These are phyloP conservation scores for Triplophysa siluroides DNA, from an alignment of 2,113 vertebrate species.

Conservation along the genomic window DNA sequence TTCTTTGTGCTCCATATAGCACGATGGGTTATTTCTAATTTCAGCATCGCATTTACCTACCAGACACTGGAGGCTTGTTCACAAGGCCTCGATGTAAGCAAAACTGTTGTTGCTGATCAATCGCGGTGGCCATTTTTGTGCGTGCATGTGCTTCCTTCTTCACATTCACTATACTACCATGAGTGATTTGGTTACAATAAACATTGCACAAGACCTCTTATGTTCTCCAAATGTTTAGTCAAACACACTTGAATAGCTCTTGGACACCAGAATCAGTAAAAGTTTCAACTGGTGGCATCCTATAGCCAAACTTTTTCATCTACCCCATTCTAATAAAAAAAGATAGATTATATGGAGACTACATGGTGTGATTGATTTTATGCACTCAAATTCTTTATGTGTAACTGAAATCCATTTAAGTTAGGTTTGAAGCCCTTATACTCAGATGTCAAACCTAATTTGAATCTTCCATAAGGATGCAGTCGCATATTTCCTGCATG, in stretches of 20 bases:
- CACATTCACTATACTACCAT: not conserved
- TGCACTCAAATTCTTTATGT: too few species aligned
- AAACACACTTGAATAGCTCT: not conserved
- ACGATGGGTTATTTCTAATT: conserved; percentile 36
- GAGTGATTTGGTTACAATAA: not conserved
- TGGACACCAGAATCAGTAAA: too few species aligned
- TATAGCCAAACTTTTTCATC: too few species aligned
- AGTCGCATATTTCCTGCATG: conserved; percentile 4
- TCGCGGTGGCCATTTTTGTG: conserved; percentile 2
- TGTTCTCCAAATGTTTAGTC: not conserved
- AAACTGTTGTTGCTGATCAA: conserved; percentile 7
- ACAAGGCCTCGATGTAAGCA: not conserved
- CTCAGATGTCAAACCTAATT: not conserved
- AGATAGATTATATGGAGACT: too few species aligned
- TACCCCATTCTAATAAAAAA: too few species aligned
- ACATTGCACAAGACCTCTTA: not conserved
- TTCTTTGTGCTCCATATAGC: conserved; percentile 42
- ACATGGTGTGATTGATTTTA: too few species aligned
- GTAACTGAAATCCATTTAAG: not conserved
- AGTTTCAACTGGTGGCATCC: too few species aligned
- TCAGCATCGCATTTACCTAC: conserved; percentile 37
- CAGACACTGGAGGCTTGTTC: conserved; percentile 10
- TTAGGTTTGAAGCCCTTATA: not conserved
- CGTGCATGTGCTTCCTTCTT: not conserved
- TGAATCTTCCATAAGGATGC: conserved; percentile 15